Evolutionary conservation across 1,140 invertebrate species (phyloP).

Genomic region (Drosophila pachea): DNA sequence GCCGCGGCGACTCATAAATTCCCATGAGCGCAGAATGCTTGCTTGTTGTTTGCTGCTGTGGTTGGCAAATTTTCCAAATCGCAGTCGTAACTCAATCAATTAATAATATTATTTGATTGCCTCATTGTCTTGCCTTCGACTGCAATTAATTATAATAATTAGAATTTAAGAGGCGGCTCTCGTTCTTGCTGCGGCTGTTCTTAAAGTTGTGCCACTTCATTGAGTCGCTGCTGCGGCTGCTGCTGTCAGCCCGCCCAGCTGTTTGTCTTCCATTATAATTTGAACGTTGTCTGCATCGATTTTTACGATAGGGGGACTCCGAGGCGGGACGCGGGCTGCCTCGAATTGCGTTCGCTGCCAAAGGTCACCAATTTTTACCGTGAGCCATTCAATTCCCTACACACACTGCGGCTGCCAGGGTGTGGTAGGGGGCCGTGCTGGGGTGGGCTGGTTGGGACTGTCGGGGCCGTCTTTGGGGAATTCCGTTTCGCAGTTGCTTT

Average conservation of each 20-base stretch:
- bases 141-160: conserved; percentile 76
- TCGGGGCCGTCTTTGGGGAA: conserved; percentile 22
- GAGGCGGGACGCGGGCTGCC: conserved; percentile 25
- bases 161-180: conserved; percentile 65
- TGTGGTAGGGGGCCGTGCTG: too few species aligned
- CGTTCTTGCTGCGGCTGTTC: conserved; percentile 31
- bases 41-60: conserved; percentile 46
- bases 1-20: conserved; percentile 64
- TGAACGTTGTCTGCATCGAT: conserved; percentile 8
- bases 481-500: conserved; percentile 47
- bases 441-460: neutral
- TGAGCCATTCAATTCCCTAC: conserved; percentile 45
- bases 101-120: conserved; percentile 72
- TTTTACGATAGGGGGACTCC: conserved; percentile 32
- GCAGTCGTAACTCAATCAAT: conserved; percentile 71
- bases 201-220: too few species aligned
- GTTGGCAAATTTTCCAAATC: conserved; percentile 60
- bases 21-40: conserved; percentile 50
- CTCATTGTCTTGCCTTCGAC: conserved; percentile 55
- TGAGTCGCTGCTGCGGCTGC: conserved; percentile 11
- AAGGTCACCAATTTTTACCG: conserved; percentile 68
- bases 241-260: conserved; percentile 27
- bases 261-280: conserved; percentile 44
- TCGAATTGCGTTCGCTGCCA: conserved; percentile 37
- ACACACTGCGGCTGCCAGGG: neutral